These are phyloP conservation scores for Mungos mungo DNA, from an alignment of 2,113 vertebrate species.

Conservation along the genomic window DNA sequence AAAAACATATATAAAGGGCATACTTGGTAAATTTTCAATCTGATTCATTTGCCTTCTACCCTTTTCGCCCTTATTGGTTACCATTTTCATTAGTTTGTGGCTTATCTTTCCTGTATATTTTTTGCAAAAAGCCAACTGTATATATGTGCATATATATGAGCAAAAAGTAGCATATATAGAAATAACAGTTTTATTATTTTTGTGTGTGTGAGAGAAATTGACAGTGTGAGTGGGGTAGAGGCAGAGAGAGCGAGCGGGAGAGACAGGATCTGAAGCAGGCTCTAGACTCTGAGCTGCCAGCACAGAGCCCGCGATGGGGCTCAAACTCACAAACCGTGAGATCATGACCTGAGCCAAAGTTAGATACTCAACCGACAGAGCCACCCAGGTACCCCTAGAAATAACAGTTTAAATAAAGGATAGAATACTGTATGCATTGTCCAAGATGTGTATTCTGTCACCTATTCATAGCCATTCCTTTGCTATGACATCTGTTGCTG, in stretches of 20 bases:
- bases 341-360: too few species aligned
- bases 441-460: neutral
- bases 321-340: too few species aligned
- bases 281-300: too few species aligned
- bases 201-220: too few species aligned
- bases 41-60: neutral
- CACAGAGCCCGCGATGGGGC: too few species aligned
- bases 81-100: neutral
- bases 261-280: too few species aligned
- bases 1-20: neutral
- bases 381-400: too few species aligned
- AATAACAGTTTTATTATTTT: neutral
- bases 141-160: neutral
- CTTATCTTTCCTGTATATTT: neutral
- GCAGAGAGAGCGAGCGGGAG: too few species aligned
- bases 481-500: neutral
- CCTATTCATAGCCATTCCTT: neutral
- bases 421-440: neutral
- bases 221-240: too few species aligned
- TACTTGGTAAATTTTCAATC: neutral
- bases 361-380: too few species aligned
- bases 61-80: neutral
- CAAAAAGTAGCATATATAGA: neutral
- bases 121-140: neutral
- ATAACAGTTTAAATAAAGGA: neutral